Conservation (phyloP, 2,888 invertebrate genomes). For the Minunthozetes semirufus region DNA sequence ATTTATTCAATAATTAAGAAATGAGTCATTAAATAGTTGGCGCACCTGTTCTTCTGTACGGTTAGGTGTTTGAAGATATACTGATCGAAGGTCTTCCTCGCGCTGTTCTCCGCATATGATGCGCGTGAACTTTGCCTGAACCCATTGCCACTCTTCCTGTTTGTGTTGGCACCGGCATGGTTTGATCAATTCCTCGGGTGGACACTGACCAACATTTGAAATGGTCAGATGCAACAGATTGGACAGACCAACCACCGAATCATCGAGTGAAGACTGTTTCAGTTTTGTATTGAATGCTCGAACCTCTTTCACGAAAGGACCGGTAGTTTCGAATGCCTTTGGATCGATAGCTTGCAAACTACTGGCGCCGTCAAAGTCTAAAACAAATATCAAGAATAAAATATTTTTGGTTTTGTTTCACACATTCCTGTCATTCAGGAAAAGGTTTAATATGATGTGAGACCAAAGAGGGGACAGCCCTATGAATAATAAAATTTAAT, state of each 20-base stretch:
- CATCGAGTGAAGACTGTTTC: slow-evolving; percentile 31
- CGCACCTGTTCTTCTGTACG: slow-evolving; percentile 33
- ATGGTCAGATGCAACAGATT: slow-evolving; percentile 34
- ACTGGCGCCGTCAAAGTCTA: slow-evolving; percentile 36
- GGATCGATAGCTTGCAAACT: slow-evolving; percentile 22
- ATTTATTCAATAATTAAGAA: too few species aligned
- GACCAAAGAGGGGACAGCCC: too few species aligned
- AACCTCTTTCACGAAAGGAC: slow-evolving; percentile 35
- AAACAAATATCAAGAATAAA: not conserved
- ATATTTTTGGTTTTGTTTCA: not conserved
- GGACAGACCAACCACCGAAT: slow-evolving; percentile 32
- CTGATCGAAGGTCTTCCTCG: slow-evolving; percentile 26
- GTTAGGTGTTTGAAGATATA: slow-evolving; percentile 25
- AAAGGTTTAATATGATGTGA: not conserved
- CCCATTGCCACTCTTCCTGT: slow-evolving; percentile 35
- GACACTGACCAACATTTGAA: slow-evolving; percentile 35
- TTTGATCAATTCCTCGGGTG: slow-evolving; percentile 30
- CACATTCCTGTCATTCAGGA: not conserved
- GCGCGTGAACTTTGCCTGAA: slow-evolving; percentile 31
- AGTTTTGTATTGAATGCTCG: slow-evolving; percentile 34
- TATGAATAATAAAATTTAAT: too few species aligned
- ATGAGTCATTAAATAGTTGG: too few species aligned
- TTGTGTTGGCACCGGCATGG: slow-evolving; percentile 33
- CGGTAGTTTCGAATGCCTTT: slow-evolving; percentile 34
- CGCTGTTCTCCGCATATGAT: slow-evolving; percentile 29